Evolutionary conservation across 2,888 invertebrate species (phyloP), one percentile per base, ranked within the genome.

Genomic region (Polylopha cassiicola): DNA sequence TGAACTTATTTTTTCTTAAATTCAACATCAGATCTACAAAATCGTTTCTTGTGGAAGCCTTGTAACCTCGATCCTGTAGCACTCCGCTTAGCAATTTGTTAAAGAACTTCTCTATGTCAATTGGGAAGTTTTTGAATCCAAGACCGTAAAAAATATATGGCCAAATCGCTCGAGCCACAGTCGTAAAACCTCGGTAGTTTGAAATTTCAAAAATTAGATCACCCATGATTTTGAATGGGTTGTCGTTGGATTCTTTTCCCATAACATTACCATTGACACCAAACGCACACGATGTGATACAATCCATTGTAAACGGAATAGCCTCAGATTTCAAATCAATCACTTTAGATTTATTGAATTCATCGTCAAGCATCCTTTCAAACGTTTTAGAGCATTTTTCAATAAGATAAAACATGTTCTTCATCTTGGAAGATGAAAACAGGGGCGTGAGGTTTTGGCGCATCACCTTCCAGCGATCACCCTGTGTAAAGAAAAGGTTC

Each of bases 401-500:
- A 10, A 59, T 51, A n/a, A 58, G 32, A 27, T 46, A 43, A 29
- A 57, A 61, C 56, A 61, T 59, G 14, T 43, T 50, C 33, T 43
- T 50, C 46, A 48, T 44, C 28, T 38, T 48, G 1, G 49, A 43
- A 1, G 51, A 46, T 1, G 58, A 44, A 15, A 53, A 55, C 1
- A 54, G 34, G 0, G 58, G 53, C 3, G 50, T 55, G 9, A 58
- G 9, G 22, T 48, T 53, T 26, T 55, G 55, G 3, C 57, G 43
- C 3, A 54, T 20, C 0, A 54, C 39, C 29, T 48, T 54, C 58
- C 57, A 58, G 5, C 42, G 23, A 34, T 48, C 37, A 3, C 48
- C 51, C 11, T 36, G 37, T 2, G 39, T 31, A 27, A 36, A 38
- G 15, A 48, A 47, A n/a, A 51, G 9, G 10, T 44, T 48, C 11